Conservation (phyloP, 2,888 invertebrate species). For the Cerastis leucographa region DNA sequence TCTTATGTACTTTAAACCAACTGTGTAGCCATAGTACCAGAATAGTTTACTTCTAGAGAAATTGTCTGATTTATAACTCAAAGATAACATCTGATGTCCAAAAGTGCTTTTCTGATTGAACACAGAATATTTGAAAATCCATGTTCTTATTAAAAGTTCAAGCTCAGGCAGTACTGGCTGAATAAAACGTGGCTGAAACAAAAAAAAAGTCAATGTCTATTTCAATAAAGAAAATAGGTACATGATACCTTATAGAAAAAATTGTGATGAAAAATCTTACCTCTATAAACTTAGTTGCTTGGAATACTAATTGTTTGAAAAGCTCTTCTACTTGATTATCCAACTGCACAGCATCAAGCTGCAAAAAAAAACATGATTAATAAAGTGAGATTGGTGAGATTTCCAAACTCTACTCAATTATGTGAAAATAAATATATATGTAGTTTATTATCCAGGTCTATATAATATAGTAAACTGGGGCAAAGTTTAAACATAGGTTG, state of each 20-base stretch:
- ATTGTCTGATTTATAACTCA: conserved; percentile 93
- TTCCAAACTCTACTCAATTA: too few species aligned
- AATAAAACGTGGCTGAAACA: conserved; percentile 91
- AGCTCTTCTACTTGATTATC: conserved; percentile 95
- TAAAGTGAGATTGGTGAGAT: neutral
- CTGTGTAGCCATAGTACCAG: conserved; percentile 91
- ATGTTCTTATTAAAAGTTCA: conserved; percentile 92
- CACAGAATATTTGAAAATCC: conserved; percentile 94
- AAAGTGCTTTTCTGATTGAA: conserved; percentile 93
- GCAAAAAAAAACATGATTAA: conserved; percentile 34
- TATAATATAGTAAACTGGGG: neutral
- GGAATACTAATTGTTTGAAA: conserved; percentile 92
- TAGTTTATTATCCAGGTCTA: neutral
- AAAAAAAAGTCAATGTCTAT: neutral
- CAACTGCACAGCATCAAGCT: conserved; percentile 95
- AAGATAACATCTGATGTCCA: conserved; percentile 95
- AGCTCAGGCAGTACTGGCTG: conserved; percentile 93
- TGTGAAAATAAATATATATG: too few species aligned
- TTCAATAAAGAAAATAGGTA: neutral
- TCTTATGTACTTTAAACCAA: conserved; percentile 92
- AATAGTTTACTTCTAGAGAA: conserved; percentile 91
- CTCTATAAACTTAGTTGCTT: conserved; percentile 92
- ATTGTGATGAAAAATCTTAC: conserved; percentile 80
- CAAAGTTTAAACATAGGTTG: neutral
- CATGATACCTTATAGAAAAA: neutral